Conservation (phyloP, 2,797 vertebrate species). For the Arnoldichthys spilopterus region DNA sequence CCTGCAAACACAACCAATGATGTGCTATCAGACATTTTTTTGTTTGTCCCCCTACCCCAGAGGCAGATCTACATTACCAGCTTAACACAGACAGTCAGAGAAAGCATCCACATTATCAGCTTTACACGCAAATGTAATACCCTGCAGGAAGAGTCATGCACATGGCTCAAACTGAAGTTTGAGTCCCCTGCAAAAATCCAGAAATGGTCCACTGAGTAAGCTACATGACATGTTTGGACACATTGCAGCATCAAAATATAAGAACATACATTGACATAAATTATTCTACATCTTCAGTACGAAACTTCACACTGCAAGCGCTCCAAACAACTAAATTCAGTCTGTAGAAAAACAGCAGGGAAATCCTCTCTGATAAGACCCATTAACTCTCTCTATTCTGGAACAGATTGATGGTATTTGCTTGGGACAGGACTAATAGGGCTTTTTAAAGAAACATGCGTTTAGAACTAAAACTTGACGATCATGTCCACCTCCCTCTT, state of each 20-base stretch:
- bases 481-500: constrained; percentile 4
- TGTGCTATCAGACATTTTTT: too few species aligned
- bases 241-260: constrained; percentile 55
- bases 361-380: constrained; percentile 23
- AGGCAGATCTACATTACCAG: too few species aligned
- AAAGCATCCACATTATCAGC: neutral
- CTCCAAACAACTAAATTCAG: constrained; percentile 47
- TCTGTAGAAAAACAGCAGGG: constrained; percentile 19
- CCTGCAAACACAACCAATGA: constrained; percentile 8
- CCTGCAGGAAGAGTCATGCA: constrained; percentile 54
- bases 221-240: constrained; percentile 46
- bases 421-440: constrained; percentile 7
- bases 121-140: constrained; percentile 27
- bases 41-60: too few species aligned
- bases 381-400: constrained; percentile 42
- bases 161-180: constrained; percentile 26
- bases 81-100: neutral
- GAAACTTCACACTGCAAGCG: constrained; percentile 55
- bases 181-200: constrained; percentile 18
- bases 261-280: constrained; percentile 51
- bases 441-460: constrained; percentile 7
- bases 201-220: constrained; percentile 50
- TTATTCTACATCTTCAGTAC: constrained; percentile 56
- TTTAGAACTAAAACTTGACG: constrained; percentile 28
- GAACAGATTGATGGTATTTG: constrained; percentile 43